Percentiles rank a stretch among this genome's conserved stretches.
These are phyloP conservation scores for Babylonia areolata DNA, from an alignment of 1,140 invertebrate genomes.

Conservation along the genomic window DNA sequence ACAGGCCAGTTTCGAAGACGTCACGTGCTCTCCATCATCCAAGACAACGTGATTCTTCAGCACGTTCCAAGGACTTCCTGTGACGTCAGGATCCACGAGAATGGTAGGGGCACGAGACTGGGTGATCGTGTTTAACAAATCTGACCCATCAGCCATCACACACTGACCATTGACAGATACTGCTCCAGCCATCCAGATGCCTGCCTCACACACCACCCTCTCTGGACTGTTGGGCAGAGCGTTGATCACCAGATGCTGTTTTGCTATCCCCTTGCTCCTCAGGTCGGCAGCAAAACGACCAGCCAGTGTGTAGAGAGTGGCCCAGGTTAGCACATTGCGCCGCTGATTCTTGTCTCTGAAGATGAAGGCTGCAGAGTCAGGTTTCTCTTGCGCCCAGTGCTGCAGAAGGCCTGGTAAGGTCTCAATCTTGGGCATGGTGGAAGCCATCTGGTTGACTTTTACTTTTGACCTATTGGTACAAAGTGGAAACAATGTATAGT, in stretches of 20 bases:
- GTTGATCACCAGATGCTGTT: constrained; percentile 18
- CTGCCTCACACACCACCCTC: constrained; percentile 21
- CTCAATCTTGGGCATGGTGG: background rate
- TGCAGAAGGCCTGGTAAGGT: background rate
- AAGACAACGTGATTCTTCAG: background rate
- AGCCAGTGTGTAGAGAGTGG: background rate
- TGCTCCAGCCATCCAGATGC: background rate
- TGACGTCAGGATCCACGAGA: constrained; percentile 10
- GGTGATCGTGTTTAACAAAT: background rate
- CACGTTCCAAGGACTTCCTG: constrained; percentile 7
- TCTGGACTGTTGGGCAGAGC: constrained; percentile 29
- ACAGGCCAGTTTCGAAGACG: background rate
- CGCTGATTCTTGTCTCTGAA: background rate
- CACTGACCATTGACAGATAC: constrained; percentile 32
- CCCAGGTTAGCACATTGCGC: constrained; percentile 9
- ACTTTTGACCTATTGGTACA: too few relatives aligned
- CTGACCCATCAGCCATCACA: constrained; percentile 29
- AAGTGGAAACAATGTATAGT: too few relatives aligned
- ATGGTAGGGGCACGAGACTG: background rate
- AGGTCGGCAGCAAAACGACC: constrained; percentile 21
- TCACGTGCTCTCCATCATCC: background rate
- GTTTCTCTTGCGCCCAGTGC: background rate
- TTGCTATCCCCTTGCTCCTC: background rate
- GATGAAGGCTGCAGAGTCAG: constrained; percentile 7
- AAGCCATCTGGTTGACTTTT: background rate